Evolutionary conservation across 1,140 invertebrate species (phyloP), one percentile per base, ranked within the genome.

Genomic region (Zaprionus gabonicus): DNA sequence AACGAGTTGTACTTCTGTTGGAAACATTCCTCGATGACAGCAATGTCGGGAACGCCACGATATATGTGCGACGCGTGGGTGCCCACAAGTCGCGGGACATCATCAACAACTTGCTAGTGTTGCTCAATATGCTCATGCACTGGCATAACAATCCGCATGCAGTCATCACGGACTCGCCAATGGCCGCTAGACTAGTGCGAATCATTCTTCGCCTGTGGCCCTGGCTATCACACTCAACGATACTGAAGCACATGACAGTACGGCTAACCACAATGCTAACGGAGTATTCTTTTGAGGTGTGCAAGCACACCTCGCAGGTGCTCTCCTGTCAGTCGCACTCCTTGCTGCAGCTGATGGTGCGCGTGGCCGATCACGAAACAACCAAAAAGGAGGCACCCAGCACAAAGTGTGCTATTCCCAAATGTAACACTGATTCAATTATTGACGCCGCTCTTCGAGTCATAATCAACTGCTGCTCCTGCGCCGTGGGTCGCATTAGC

Each of bases 391-490:
- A 83, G n/a, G 15, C 53, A 0, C 23, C 25, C 13, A 56, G 13
- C n/a, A 1, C 51, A 6, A 57, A 60, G 6, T 6, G 46, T 38
- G 34, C 34, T 10, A 0, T 27, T 4, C 9, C 25, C 46, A 27
- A 44, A 9, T 59, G 12, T 17, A 17, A 44, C 49, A 46, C 56
- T 25, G 49, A 69, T 38, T 62, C 69, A 15, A 41, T 83, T 28
- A 53, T 85, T 9, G 65, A 79, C 12, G 53, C 73, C 25, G 75
- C 81, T 0, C 23, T 92, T 20, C 71, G 90, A 4, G 70, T 86
- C 0, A 81, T 92, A 62, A 76, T 70, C 23, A 92, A 92, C 12
- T 92, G 91, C 59, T 91, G 91, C 65, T 73, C 78, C 4, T 91
- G 83, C 20, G 13, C 66, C 10, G 91, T 91, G 36, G 91, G 90